Base-by-base conservation (phyloP, 2,113 vertebrate genomes). In the Aspidoscelis tigris region DNA sequence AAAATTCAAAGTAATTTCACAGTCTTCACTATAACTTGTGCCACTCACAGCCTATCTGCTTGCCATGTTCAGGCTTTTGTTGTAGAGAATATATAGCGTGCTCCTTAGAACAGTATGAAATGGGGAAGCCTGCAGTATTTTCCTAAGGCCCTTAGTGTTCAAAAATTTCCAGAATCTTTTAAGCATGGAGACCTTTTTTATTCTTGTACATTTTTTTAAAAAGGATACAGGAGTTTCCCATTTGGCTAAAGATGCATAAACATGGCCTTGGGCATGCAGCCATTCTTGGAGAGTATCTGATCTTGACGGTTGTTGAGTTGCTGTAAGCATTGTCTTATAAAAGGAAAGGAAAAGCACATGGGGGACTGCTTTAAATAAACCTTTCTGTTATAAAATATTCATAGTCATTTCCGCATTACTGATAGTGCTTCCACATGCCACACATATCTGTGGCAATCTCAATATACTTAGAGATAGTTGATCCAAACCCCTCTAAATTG, bases 151-250 rank as follows among this genome's bases (percentile, higher is more conserved):
- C 39, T 11, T 12, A 0, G 0, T 66, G 41, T 65, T 66, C 50
- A 73, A 18, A 82, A 81, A 16, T 0, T 2, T 24, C 20, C 2
- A 2, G 1, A 2, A 2, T 39, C 72, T 43, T 20, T 70, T 4
- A 0, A 2, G 0, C 3, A 3, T 41, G 21, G 66, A 79, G 4
- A 10, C 12, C 10, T 5, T 20, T 0, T 18, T 47, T 53, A 66
- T 24, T 12, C 7, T 41, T 78, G 22, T 58, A 5, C 1, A 86
- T 93, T 50, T 91, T 88, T 88, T 91, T 69, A 58, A 58, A 53
- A 80, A 71, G 70, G 81, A 81, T 0, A 24, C 26, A 11, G 81
- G 77, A 85, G 84, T 41, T 73, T 82, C 81, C 88, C 86, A 86
- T 90, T 73, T 12, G 1, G 77, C 22, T 0, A 12, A 83, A 73